Evolutionary conservation across 1,140 invertebrate species (phyloP).

Genomic region (Cardiocondyla obscurior): DNA sequence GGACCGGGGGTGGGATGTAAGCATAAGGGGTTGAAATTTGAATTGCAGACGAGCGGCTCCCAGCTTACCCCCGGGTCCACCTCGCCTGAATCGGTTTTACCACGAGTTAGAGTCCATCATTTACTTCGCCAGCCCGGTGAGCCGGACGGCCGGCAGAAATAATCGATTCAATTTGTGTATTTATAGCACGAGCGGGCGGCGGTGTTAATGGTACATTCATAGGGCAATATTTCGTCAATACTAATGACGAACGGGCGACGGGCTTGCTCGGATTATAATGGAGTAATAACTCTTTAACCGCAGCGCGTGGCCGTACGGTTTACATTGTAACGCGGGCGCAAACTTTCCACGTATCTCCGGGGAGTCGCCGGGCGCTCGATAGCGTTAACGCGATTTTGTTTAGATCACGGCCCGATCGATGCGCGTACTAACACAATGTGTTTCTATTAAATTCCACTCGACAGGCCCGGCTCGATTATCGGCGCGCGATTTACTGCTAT

Average conservation of each 20-base stretch:
- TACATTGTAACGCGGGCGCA: constrained; percentile 55
- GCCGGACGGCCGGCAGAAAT: constrained; percentile 70
- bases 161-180: constrained; percentile 79
- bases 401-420: constrained; percentile 17
- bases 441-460: constrained; percentile 24
- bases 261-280: constrained; percentile 65
- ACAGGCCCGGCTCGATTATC: not conserved
- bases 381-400: constrained; percentile 58
- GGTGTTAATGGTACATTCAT: constrained; percentile 75
- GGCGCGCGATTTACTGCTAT: constrained; percentile 12
- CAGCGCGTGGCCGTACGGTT: constrained; percentile 42
- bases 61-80: constrained; percentile 44
- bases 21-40: constrained; percentile 78
- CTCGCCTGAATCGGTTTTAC: constrained; percentile 74
- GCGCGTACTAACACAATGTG: not conserved
- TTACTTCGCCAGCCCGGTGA: constrained; percentile 58
- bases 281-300: constrained; percentile 70
- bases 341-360: constrained; percentile 58
- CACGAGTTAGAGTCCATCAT: constrained; percentile 73
- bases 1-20: constrained; percentile 56
- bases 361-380: constrained; percentile 51
- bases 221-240: constrained; percentile 73
- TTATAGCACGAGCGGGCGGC: constrained; percentile 69
- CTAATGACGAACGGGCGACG: constrained; percentile 70
- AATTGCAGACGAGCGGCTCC: constrained; percentile 77